These are phyloP conservation scores for Daktulosphaira vitifoliae DNA, from an alignment of 1,140 invertebrate genomes.

Conservation along the genomic window DNA sequence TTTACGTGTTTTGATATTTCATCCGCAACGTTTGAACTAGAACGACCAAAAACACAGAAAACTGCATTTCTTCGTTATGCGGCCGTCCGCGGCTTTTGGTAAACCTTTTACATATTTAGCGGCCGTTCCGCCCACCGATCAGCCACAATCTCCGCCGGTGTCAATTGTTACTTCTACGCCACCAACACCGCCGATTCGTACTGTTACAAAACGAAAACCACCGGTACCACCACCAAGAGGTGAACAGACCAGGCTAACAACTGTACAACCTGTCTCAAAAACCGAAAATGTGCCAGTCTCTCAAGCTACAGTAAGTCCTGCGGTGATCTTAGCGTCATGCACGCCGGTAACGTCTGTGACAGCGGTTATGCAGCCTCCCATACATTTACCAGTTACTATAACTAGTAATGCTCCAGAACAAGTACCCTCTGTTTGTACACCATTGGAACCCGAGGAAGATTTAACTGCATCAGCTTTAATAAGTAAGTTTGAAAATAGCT, in stretches of 20 bases:
- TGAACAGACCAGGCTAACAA: slow-evolving; percentile 38
- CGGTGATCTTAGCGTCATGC: not conserved
- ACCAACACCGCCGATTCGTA: slow-evolving; percentile 10
- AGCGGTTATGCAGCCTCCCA: no score
- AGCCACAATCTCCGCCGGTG: not conserved
- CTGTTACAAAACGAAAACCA: slow-evolving; percentile 37
- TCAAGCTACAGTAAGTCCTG: not conserved
- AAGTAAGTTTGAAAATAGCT: slow-evolving; percentile 21
- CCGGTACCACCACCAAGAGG: slow-evolving; percentile 38
- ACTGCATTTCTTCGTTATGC: not conserved
- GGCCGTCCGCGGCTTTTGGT: slow-evolving; percentile 40
- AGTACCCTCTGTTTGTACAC: no score
- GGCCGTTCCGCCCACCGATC: not conserved
- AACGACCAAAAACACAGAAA: not conserved
- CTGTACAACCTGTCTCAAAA: slow-evolving; percentile 34
- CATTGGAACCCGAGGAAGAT: not conserved
- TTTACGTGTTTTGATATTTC: not conserved
- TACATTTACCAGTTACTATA: not conserved
- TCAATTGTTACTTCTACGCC: not conserved
- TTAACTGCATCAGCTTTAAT: slow-evolving; percentile 10
- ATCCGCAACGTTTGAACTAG: not conserved
- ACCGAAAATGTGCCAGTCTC: not conserved
- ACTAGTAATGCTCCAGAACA: not conserved
- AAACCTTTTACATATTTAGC: slow-evolving; percentile 31
- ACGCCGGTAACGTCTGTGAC: not conserved